phyloP scores from a whole-genome alignment of 2,888 invertebrate genomes.

The Cotesia congregata region DNA sequence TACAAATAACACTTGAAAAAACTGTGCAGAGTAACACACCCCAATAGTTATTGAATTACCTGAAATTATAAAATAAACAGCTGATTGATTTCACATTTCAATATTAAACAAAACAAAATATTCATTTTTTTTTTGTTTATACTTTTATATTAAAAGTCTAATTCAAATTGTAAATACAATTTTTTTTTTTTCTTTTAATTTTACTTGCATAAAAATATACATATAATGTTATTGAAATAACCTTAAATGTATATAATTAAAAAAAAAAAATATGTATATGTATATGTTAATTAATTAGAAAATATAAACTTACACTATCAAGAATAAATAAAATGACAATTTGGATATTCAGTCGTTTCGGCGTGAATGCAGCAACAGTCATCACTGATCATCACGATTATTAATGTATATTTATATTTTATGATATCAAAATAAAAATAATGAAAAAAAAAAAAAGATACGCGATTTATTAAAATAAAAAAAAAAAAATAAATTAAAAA shows the following conservation, averaged over 20 bases:
- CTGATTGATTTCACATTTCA: not conserved
- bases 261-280: not conserved
- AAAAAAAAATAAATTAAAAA: not conserved
- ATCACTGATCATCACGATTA: slow-evolving; percentile 14
- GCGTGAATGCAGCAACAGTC: slow-evolving; percentile 26
- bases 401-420: slow-evolving; percentile 5
- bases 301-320: slow-evolving; percentile 15
- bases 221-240: not conserved
- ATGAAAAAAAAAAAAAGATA: not conserved
- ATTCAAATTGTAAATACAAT: not conserved
- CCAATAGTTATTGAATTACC: not conserved
- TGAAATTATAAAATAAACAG: not conserved
- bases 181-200: not conserved
- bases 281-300: not conserved
- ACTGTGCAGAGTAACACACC: not conserved
- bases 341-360: slow-evolving; percentile 20
- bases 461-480: not conserved
- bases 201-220: not conserved
- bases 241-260: not conserved
- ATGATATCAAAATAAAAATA: not conserved
- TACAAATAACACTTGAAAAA: not conserved
- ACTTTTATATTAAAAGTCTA: not conserved
- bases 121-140: not conserved
- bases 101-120: not conserved
- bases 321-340: slow-evolving; percentile 22